Evolutionary conservation across 2,113 vertebrate species (phyloP).

Genomic region (Dipodomys stephensi): DNA sequence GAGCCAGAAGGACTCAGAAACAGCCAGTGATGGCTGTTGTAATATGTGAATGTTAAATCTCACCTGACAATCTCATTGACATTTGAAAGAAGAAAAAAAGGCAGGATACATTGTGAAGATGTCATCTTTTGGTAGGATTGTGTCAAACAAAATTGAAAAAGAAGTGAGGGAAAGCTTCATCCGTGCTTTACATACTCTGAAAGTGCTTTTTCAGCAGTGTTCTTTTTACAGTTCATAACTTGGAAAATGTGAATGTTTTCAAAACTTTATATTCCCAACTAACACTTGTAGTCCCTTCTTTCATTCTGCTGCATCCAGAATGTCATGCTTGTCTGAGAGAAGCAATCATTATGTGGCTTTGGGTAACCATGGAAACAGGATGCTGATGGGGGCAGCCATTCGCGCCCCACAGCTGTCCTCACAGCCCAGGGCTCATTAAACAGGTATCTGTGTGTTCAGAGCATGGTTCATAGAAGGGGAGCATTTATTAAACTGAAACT

Average conservation of each 20-base stretch:
- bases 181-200: too few relatives aligned
- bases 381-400: background rate
- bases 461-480: background rate
- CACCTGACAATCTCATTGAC: background rate
- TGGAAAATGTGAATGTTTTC: background rate
- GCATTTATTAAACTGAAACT: constrained; percentile 53
- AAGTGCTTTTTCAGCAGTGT: background rate
- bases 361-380: constrained; percentile 58
- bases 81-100: background rate
- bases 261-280: background rate
- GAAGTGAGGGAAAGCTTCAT: background rate
- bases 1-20: background rate
- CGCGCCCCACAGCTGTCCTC: background rate
- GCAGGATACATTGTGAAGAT: accelerated
- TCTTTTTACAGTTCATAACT: background rate
- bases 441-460: constrained; percentile 42
- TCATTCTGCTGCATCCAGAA: background rate
- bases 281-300: background rate
- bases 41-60: background rate
- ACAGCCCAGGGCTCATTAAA: constrained; percentile 37
- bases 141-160: background rate
- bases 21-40: background rate
- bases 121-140: background rate
- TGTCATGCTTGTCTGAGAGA: background rate
- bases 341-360: background rate